A percentile compares a stretch with the other conserved stretches of the same genome.
These are phyloP conservation scores for Egretta garzetta DNA, from an alignment of 2,113 vertebrate species.

Conservation along the genomic window DNA sequence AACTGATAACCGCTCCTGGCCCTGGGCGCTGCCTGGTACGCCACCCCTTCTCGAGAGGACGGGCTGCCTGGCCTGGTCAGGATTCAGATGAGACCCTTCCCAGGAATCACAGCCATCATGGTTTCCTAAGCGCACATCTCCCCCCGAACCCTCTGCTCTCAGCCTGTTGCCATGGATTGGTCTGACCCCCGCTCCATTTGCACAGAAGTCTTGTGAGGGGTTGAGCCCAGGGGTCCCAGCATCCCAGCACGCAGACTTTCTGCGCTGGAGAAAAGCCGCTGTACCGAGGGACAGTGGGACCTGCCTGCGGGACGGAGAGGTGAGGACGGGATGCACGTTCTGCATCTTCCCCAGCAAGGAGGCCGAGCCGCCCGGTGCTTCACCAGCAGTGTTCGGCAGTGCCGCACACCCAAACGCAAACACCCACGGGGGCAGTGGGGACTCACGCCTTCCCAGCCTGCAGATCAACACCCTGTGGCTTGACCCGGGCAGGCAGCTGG, in stretches of 20 bases:
- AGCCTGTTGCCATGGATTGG: not conserved
- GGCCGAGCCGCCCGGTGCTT: not conserved
- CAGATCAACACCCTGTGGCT: not conserved
- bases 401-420: not conserved
- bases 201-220: not conserved
- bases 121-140: not conserved
- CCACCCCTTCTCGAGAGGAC: not conserved
- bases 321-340: not conserved
- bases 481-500: not conserved
- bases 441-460: not conserved
- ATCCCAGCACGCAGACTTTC: not conserved
- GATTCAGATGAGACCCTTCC: not conserved
- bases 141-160: not conserved
- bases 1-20: conserved; percentile 9
- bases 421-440: fast-evolving
- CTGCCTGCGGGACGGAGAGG: not conserved
- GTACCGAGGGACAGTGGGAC: not conserved
- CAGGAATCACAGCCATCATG: not conserved
- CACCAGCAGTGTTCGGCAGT: fast-evolving
- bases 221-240: not conserved
- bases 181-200: not conserved
- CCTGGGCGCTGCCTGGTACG: not conserved
- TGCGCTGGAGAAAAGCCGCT: not conserved
- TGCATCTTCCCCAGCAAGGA: not conserved
- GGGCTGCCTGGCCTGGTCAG: not conserved